A percentile compares a stretch with the other conserved stretches of the same genome.
Conservation (phyloP, 1,140 invertebrate species). For the Coboldia fuscipes region DNA sequence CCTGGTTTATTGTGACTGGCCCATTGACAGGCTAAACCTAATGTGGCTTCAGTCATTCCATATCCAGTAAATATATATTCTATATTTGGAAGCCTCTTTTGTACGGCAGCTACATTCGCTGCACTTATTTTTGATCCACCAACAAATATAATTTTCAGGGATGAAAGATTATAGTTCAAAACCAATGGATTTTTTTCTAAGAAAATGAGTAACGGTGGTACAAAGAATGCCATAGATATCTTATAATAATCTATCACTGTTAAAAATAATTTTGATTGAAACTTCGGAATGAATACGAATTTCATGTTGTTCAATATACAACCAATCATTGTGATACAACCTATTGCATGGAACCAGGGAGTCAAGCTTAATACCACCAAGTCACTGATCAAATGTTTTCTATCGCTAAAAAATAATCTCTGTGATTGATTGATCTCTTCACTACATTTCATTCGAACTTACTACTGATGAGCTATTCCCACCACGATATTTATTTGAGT, state of each 20-base stretch:
- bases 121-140: conserved; percentile 25
- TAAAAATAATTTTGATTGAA: conserved; percentile 35
- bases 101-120: conserved; percentile 22
- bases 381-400: not conserved
- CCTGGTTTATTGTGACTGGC: conserved; percentile 15
- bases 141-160: conserved; percentile 17
- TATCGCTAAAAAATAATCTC: not conserved
- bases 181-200: conserved; percentile 26
- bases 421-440: not conserved
- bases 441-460: conserved; percentile 3
- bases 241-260: conserved; percentile 28
- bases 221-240: conserved; percentile 25
- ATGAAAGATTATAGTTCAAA: conserved; percentile 23
- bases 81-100: conserved; percentile 19
- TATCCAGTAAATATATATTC: conserved; percentile 23
- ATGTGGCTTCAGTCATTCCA: conserved; percentile 27
- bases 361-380: conserved; percentile 11
- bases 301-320: conserved; percentile 14
- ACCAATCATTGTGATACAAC: conserved; percentile 13
- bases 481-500: conserved; percentile 33
- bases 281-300: conserved; percentile 27
- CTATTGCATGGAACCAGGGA: conserved; percentile 25
- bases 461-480: conserved; percentile 7
- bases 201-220: conserved; percentile 32
- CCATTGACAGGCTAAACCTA: conserved; percentile 11